Evolutionary conservation across 1,140 invertebrate genomes (phyloP).

Genomic region (Zaprionus gabonicus): DNA sequence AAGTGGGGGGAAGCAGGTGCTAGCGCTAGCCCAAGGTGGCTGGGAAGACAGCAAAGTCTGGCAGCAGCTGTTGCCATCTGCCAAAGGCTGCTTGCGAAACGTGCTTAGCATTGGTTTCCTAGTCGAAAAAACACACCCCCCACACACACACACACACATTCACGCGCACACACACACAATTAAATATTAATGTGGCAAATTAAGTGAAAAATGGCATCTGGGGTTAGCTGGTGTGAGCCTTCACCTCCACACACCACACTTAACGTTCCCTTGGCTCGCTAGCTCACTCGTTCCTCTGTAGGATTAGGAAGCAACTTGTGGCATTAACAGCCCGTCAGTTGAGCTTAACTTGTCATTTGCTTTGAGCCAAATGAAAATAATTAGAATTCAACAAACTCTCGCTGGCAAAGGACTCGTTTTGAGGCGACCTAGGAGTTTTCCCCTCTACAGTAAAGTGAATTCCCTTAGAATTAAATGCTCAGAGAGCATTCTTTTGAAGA

Average conservation of each 20-base stretch:
- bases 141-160: slow-evolving; percentile 31
- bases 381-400: slow-evolving; percentile 25
- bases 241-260: neutral
- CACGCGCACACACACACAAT: slow-evolving; percentile 55
- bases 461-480: neutral
- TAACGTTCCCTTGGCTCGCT: slow-evolving; percentile 6
- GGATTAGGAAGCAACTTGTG: slow-evolving; percentile 72
- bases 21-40: neutral
- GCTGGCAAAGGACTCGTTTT: neutral
- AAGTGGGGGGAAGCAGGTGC: slow-evolving; percentile 10
- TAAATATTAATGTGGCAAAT: slow-evolving; percentile 79
- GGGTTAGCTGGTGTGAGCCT: slow-evolving; percentile 5
- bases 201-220: slow-evolving; percentile 73
- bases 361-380: slow-evolving; percentile 36
- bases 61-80: slow-evolving; percentile 72
- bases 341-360: slow-evolving; percentile 50
- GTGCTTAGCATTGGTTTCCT: slow-evolving; percentile 47
- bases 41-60: slow-evolving; percentile 30
- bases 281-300: slow-evolving; percentile 44
- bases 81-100: slow-evolving; percentile 44
- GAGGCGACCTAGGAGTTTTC: neutral
- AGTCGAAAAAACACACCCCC: slow-evolving; percentile 26
- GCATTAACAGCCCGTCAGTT: slow-evolving; percentile 55
- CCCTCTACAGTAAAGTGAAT: neutral
- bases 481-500: too few relatives aligned